Conservation (phyloP, 2,888 invertebrate species). For the Ariolimax columbianus region DNA sequence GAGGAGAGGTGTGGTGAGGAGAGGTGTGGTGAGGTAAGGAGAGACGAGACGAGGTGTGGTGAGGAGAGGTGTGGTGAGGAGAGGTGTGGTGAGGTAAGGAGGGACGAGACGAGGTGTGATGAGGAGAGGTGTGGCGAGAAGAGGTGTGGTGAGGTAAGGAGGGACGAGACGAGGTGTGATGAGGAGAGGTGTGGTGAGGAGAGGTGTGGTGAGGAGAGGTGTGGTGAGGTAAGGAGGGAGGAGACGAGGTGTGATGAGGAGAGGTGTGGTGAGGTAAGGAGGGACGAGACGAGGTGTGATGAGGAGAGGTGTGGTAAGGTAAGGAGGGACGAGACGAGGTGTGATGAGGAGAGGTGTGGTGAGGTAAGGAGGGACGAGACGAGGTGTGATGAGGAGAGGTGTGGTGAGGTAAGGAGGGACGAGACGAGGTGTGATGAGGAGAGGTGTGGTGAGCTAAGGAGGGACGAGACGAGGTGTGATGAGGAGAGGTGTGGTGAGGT, state of each 20-base stretch:
- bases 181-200: not conserved
- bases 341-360: not conserved
- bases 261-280: not conserved
- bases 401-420: not conserved
- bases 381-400: not conserved
- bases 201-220: not conserved
- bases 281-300: not conserved
- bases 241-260: not conserved
- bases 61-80: not conserved
- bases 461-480: not conserved
- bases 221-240: not conserved
- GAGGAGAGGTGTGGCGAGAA: not conserved
- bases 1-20: not conserved
- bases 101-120: not conserved
- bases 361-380: not conserved
- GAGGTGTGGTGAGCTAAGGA: conserved; percentile 24
- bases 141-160: not conserved
- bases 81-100: not conserved
- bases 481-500: not conserved
- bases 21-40: conserved; percentile 10
- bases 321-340: conserved; percentile 4
- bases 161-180: not conserved
- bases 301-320: not conserved
- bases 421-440: conserved; percentile 12
- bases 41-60: not conserved